phyloP scores from a whole-genome alignment of 2,113 vertebrate species.

The Cyprinodon tularosa region DNA sequence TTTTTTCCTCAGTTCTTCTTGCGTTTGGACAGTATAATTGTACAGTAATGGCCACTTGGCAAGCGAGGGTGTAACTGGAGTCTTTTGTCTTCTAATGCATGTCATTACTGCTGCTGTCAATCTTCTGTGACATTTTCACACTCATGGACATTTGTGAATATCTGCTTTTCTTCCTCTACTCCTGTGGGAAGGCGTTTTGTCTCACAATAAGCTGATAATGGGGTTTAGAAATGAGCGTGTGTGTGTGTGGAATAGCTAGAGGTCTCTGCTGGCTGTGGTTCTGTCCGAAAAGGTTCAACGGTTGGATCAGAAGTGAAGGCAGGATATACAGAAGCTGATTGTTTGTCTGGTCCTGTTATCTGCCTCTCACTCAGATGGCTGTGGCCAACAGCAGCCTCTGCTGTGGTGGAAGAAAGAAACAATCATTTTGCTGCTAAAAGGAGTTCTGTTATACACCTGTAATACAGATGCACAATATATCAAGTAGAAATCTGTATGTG shows the following conservation, averaged over 20 bases:
- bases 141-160: slow-evolving; percentile 16
- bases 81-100: slow-evolving; percentile 16
- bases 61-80: slow-evolving; percentile 21
- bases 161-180: slow-evolving; percentile 7
- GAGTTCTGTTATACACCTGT: slow-evolving; percentile 28
- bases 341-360: slow-evolving; percentile 25
- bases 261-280: not conserved
- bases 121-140: slow-evolving; percentile 20
- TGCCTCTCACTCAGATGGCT: not conserved
- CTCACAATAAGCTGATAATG: not conserved
- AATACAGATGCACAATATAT: slow-evolving; percentile 31
- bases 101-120: slow-evolving; percentile 28
- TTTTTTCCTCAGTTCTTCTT: not conserved
- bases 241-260: not conserved
- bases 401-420: not conserved
- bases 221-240: slow-evolving; percentile 3
- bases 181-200: slow-evolving; percentile 14
- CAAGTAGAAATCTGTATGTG: not conserved
- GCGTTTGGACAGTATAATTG: not conserved
- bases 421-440: not conserved
- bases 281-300: slow-evolving; percentile 42
- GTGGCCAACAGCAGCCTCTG: too few relatives aligned
- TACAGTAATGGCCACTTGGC: slow-evolving; percentile 1
- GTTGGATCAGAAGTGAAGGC: slow-evolving; percentile 63
- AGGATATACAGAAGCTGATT: slow-evolving; percentile 44